Evolutionary conservation across 2,888 invertebrate species (phyloP).

Genomic region (Loripinus fragilis): DNA sequence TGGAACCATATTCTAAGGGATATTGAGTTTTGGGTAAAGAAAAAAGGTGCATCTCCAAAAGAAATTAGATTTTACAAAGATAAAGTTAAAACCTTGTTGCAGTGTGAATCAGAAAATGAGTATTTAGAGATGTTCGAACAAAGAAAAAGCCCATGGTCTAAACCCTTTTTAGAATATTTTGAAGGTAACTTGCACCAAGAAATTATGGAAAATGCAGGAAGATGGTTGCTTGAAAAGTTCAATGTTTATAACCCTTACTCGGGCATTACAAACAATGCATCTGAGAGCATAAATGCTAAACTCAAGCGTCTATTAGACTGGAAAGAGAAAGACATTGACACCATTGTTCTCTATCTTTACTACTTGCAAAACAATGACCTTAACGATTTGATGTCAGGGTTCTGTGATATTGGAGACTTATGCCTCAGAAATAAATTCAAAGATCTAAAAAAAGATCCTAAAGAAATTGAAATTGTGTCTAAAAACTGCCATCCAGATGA

Average conservation of each 20-base stretch:
- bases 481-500: too few species aligned
- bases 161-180: background rate
- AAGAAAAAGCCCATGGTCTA: background rate
- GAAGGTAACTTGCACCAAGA: background rate
- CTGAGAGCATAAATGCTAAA: background rate
- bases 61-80: background rate
- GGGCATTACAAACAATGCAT: conserved; percentile 4
- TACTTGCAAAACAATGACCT: conserved; percentile 1
- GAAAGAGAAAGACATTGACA: background rate
- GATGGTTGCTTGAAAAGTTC: background rate
- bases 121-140: background rate
- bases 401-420: conserved; percentile 1
- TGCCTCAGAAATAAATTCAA: background rate
- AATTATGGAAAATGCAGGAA: background rate
- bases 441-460: background rate
- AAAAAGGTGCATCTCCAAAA: background rate
- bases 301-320: background rate
- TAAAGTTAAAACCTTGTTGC: background rate
- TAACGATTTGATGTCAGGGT: background rate
- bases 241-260: background rate
- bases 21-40: background rate
- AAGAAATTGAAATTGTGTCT: too few species aligned
- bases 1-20: conserved; percentile 4
- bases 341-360: background rate
- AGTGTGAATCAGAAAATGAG: background rate